A percentile compares a stretch with the other conserved stretches of the same genome.
Conservation (phyloP, 1,140 invertebrate species). For the Tetramorium alpestre region DNA sequence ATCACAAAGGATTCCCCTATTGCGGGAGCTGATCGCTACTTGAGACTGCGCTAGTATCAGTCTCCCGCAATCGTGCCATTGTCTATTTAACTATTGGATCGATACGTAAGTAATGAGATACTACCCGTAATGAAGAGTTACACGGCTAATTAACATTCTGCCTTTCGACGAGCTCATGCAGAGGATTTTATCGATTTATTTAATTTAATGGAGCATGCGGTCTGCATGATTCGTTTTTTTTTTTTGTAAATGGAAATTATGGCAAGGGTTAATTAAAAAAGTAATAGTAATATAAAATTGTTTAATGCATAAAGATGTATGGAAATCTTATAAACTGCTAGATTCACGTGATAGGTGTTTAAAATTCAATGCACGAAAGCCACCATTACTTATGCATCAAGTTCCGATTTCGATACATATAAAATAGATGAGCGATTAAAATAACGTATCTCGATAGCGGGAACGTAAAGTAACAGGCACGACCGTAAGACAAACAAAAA, state of each 20-base stretch:
- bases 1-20: slow-evolving; percentile 43
- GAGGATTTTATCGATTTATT: slow-evolving; percentile 20
- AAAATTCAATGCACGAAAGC: slow-evolving; percentile 9
- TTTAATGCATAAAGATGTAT: neutral
- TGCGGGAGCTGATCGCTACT: neutral
- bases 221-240: neutral
- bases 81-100: slow-evolving; percentile 37
- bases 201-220: neutral
- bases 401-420: slow-evolving; percentile 10
- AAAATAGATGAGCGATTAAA: slow-evolving; percentile 38
- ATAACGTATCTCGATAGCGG: slow-evolving; percentile 13
- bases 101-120: slow-evolving; percentile 52
- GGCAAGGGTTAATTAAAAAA: neutral
- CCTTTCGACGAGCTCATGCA: neutral
- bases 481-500: neutral
- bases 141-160: slow-evolving; percentile 39
- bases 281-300: neutral
- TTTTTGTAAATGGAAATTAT: neutral
- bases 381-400: slow-evolving; percentile 6
- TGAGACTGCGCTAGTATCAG: slow-evolving; percentile 19
- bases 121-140: slow-evolving; percentile 30
- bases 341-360: neutral
- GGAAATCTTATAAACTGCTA: slow-evolving; percentile 7
- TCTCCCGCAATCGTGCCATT: slow-evolving; percentile 2
- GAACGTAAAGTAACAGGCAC: neutral